Percentiles rank a stretch among this genome's conserved stretches.
Conservation (phyloP, 1,140 invertebrate genomes). For the Streblospio benedicti region DNA sequence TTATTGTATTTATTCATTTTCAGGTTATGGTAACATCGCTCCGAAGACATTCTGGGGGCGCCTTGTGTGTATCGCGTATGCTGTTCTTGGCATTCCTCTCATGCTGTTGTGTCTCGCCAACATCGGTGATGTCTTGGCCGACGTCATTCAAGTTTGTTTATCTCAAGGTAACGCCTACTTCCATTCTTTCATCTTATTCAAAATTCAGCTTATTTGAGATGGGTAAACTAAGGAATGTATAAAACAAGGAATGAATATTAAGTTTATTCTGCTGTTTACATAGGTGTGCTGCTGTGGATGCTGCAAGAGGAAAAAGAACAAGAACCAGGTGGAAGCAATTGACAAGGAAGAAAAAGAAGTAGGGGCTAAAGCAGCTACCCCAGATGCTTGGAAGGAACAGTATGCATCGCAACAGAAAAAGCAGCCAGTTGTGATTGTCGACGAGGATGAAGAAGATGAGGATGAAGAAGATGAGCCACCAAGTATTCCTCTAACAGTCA, state of each 20-base stretch:
- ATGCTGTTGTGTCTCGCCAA: slow-evolving; percentile 90
- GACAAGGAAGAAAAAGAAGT: slow-evolving; percentile 20
- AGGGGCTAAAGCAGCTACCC: slow-evolving; percentile 21
- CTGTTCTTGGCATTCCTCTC: slow-evolving; percentile 85
- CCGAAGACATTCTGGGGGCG: slow-evolving; percentile 86
- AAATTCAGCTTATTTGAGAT: too few relatives aligned
- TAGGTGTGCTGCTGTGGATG: slow-evolving; percentile 56
- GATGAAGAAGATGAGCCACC: too few relatives aligned
- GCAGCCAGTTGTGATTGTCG: too few relatives aligned
- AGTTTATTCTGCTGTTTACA: too few relatives aligned
- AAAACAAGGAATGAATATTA: too few relatives aligned
- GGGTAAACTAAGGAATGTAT: too few relatives aligned
- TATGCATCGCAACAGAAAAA: too few relatives aligned
- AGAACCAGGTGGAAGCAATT: slow-evolving; percentile 2
- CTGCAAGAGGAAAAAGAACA: not conserved
- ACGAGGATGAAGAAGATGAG: too few relatives aligned
- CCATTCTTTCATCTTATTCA: too few relatives aligned
- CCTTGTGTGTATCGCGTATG: slow-evolving; percentile 90
- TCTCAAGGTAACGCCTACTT: too few relatives aligned
- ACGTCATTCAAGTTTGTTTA: slow-evolving; percentile 5
- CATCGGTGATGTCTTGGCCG: slow-evolving; percentile 88
- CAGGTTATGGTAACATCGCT: slow-evolving; percentile 91
- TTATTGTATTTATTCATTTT: too few relatives aligned
- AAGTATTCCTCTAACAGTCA: too few relatives aligned
- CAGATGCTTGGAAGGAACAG: slow-evolving; percentile 11